phyloP scores from a whole-genome alignment of 2,797 vertebrate species.

The Lemur catta region DNA sequence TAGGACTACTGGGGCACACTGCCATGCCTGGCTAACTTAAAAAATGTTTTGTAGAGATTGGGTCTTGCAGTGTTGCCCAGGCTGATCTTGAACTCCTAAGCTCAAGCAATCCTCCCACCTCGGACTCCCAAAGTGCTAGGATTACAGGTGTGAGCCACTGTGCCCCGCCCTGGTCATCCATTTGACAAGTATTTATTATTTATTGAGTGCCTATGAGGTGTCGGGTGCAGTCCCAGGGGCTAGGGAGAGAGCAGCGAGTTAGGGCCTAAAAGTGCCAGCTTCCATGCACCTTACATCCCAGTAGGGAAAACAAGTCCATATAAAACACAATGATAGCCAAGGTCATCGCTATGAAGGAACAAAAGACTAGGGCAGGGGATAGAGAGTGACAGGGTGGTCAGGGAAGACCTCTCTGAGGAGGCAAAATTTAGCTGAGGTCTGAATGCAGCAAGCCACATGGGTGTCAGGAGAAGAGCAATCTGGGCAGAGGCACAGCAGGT shows the following conservation, averaged over 20 bases:
- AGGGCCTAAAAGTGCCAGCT: not conserved
- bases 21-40: not conserved
- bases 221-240: not conserved
- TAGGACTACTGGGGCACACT: not conserved
- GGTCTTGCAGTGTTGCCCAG: not conserved
- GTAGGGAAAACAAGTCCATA: not conserved
- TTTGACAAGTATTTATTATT: not conserved
- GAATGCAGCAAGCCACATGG: too few relatives aligned
- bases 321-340: rapidly evolving
- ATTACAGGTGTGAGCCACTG: not conserved
- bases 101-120: not conserved
- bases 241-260: not conserved
- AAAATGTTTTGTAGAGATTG: not conserved
- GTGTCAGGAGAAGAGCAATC: not conserved
- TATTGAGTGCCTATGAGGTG: not conserved
- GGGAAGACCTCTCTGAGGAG: not conserved
- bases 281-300: rapidly evolving
- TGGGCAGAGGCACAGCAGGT: not conserved
- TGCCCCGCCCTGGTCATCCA: not conserved
- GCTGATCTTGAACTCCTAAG: too few relatives aligned
- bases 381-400: rapidly evolving
- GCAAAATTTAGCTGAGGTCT: not conserved
- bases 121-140: not conserved
- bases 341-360: not conserved
- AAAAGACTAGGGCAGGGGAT: not conserved